A percentile compares a stretch with the other conserved stretches of the same genome.
Evolutionary conservation across 2,113 vertebrate genomes (phyloP).

Genomic region (Stercorarius parasiticus): DNA sequence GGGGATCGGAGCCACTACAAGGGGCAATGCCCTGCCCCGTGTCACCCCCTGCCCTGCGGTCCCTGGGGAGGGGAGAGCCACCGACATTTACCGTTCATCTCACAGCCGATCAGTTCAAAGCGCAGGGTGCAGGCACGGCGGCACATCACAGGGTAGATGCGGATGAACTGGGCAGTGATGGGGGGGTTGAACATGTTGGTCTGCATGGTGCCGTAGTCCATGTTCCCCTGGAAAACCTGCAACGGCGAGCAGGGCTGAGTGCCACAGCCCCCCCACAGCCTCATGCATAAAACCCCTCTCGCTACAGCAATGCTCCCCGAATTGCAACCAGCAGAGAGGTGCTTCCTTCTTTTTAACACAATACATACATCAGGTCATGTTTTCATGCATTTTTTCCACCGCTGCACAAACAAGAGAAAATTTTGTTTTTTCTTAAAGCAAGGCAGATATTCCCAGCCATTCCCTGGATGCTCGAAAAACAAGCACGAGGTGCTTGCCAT

Average conservation of each 20-base stretch:
- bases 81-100: constrained; percentile 84
- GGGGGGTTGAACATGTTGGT: constrained; percentile 85
- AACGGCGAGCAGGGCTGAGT: not conserved
- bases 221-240: constrained; percentile 88
- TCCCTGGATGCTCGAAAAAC: not conserved
- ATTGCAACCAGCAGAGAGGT: not conserved
- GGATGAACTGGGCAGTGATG: constrained; percentile 84
- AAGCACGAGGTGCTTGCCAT: not conserved
- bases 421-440: not conserved
- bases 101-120: constrained; percentile 94
- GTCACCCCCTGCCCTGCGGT: not conserved
- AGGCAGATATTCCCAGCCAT: not conserved
- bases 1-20: not conserved
- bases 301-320: not conserved
- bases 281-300: not conserved
- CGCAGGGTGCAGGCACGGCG: constrained; percentile 88
- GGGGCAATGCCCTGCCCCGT: rapidly evolving
- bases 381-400: not conserved
- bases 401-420: not conserved
- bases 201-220: constrained; percentile 80
- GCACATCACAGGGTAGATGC: constrained; percentile 86
- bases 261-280: not conserved
- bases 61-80: not conserved
- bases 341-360: not conserved
- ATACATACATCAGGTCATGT: not conserved